Evolutionary conservation across 2,797 vertebrate genomes (phyloP).

Genomic region (Acestrorhynchus altus): DNA sequence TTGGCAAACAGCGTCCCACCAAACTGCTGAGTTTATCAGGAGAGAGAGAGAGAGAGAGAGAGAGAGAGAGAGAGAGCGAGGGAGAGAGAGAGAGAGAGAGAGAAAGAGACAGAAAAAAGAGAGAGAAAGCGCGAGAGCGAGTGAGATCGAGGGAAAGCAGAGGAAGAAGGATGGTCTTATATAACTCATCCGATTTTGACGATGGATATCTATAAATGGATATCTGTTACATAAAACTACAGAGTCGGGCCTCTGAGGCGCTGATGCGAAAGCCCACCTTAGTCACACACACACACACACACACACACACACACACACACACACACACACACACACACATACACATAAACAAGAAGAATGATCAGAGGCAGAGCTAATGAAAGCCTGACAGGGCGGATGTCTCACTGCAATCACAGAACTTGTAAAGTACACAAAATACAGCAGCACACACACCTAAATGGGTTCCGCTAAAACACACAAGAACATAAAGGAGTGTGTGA

Average conservation of each 20-base stretch:
- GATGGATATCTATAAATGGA: constrained; percentile 48
- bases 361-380: not conserved
- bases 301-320: constrained; percentile 20
- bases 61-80: not conserved
- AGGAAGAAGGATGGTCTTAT: constrained; percentile 40
- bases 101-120: constrained; percentile 6
- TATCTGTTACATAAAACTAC: constrained; percentile 53
- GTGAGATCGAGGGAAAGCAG: constrained; percentile 12
- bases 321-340: constrained; percentile 43
- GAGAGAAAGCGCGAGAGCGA: not conserved
- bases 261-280: constrained; percentile 18
- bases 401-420: not conserved
- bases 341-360: not conserved
- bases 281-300: constrained; percentile 45
- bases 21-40: constrained; percentile 63
- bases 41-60: constrained; percentile 19
- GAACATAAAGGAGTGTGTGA: no score
- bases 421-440: not conserved
- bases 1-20: constrained; percentile 61
- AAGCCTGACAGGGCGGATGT: not conserved
- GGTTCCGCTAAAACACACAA: constrained; percentile 40
- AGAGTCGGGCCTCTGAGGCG: not conserved
- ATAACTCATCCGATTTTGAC: constrained; percentile 50
- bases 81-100: constrained; percentile 19
- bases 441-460: not conserved